A percentile compares a stretch with the other conserved stretches of the same genome.
Evolutionary conservation across 2,888 invertebrate genomes (phyloP).

Genomic region (Rhagophthalmus giganteus): DNA sequence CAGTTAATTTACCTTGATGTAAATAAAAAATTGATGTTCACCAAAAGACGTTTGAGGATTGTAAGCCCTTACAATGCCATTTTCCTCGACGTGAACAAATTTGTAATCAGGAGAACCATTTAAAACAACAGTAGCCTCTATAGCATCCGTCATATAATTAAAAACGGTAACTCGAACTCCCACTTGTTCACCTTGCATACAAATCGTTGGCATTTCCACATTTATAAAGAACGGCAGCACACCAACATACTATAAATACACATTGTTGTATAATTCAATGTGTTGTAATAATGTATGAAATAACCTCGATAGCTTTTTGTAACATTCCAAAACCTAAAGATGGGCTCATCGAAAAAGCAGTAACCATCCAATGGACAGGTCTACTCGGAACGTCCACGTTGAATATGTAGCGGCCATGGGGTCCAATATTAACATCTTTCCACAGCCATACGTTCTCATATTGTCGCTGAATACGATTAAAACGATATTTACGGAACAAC

Average conservation of each 20-base stretch:
- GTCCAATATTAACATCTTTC: conserved; percentile 91
- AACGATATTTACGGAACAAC: conserved; percentile 79
- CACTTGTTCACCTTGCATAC: conserved; percentile 90
- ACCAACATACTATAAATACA: conserved; percentile 72
- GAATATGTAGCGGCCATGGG: conserved; percentile 87
- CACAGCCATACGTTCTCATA: conserved; percentile 96
- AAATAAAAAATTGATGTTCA: conserved; percentile 94
- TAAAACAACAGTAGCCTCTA: conserved; percentile 87
- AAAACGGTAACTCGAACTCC: conserved; percentile 91
- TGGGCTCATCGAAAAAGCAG: conserved; percentile 88
- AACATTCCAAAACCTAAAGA: conserved; percentile 86
- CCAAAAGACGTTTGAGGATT: conserved; percentile 88
- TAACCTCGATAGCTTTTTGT: conserved; percentile 72
- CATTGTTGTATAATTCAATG: conserved; percentile 1
- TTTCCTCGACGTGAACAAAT: conserved; percentile 88
- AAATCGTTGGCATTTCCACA: conserved; percentile 84
- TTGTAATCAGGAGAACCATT: conserved; percentile 83
- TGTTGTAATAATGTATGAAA: neutral
- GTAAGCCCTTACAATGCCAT: conserved; percentile 85
- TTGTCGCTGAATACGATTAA: conserved; percentile 85
- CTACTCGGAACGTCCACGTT: conserved; percentile 80
- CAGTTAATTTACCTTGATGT: conserved; percentile 58
- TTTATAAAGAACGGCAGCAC: conserved; percentile 93
- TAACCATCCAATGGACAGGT: conserved; percentile 92
- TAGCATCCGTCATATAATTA: conserved; percentile 85